Conservation (phyloP, 1,140 invertebrate genomes). For the Polypedilum pembai region DNA sequence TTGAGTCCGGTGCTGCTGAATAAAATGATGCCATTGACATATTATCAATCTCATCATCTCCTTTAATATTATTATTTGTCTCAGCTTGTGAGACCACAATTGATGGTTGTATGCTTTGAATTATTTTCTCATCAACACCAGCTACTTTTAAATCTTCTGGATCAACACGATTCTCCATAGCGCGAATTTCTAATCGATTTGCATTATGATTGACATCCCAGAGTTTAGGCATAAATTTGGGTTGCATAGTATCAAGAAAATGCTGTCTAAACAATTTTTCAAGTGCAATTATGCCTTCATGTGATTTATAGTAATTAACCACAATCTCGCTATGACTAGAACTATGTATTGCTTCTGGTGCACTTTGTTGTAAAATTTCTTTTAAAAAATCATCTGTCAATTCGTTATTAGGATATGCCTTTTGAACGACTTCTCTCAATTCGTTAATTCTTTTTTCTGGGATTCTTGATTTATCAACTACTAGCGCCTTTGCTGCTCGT, state of each 20-base stretch:
- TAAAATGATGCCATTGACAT: background rate
- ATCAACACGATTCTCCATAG: constrained; percentile 46
- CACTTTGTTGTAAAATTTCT: constrained; percentile 38
- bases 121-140: constrained; percentile 35
- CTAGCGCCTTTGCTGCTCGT: constrained; percentile 60
- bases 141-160: constrained; percentile 44
- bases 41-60: background rate
- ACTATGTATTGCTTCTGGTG: constrained; percentile 47
- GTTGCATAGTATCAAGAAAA: constrained; percentile 66
- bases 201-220: constrained; percentile 71
- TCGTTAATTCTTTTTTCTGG: constrained; percentile 48
- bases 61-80: background rate
- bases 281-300: constrained; percentile 56
- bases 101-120: background rate
- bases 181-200: constrained; percentile 47
- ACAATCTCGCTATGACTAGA: constrained; percentile 60
- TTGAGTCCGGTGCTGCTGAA: background rate
- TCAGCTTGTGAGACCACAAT: background rate
- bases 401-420: constrained; percentile 45
- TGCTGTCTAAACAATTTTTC: constrained; percentile 71
- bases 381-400: constrained; percentile 47
- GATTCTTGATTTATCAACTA: constrained; percentile 46
- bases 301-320: constrained; percentile 52
- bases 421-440: constrained; percentile 46
- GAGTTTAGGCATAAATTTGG: constrained; percentile 58